These are phyloP conservation scores for Stercorarius parasiticus DNA, from an alignment of 2,113 vertebrate genomes.

Conservation along the genomic window DNA sequence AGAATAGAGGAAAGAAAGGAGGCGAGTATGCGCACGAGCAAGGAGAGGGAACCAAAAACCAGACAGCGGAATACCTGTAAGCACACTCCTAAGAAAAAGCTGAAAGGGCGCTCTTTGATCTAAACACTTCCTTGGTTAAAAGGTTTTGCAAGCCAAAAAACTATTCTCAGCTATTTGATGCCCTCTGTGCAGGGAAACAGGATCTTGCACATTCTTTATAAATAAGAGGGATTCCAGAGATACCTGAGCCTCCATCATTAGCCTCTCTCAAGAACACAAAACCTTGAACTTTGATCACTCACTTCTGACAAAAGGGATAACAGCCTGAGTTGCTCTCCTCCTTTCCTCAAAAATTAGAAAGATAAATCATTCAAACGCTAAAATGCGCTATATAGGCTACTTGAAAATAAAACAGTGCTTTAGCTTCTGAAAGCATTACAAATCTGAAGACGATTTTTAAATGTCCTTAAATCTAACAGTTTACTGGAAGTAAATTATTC, in stretches of 20 bases:
- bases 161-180: slow-evolving; percentile 39
- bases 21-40: rapidly evolving
- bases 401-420: background rate
- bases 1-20: background rate
- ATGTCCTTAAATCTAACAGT: background rate
- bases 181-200: slow-evolving; percentile 38
- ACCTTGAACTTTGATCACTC: slow-evolving; percentile 34
- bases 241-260: slow-evolving; percentile 42
- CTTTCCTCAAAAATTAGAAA: background rate
- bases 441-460: background rate
- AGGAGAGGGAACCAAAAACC: background rate
- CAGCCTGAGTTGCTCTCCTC: background rate
- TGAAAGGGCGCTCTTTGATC: slow-evolving; percentile 24
- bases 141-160: slow-evolving; percentile 29
- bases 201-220: slow-evolving; percentile 65
- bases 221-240: slow-evolving; percentile 59
- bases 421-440: background rate
- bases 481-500: background rate
- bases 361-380: background rate
- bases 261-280: slow-evolving; percentile 21
- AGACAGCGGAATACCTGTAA: background rate
- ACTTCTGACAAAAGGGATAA: background rate
- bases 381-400: background rate
- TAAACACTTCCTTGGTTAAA: background rate
- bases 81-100: background rate